Evolutionary conservation across 2,113 vertebrate genomes (phyloP).

Genomic region (Saimiri boliviensis): DNA sequence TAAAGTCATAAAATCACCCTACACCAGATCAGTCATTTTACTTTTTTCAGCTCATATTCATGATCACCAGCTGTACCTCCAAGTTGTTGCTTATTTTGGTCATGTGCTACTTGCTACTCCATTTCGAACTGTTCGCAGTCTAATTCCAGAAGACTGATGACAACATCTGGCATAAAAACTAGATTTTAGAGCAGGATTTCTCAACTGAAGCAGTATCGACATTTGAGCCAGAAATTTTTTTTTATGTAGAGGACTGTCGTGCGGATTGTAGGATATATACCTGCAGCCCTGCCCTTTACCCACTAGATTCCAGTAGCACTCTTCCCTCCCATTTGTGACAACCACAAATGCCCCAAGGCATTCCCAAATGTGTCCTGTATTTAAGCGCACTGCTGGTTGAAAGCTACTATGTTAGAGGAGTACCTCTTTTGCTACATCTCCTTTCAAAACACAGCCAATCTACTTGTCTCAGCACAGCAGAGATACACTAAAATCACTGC

Average conservation of each 20-base stretch:
- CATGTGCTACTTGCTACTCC: background rate
- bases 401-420: background rate
- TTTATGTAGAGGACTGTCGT: background rate
- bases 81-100: background rate
- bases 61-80: background rate
- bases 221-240: background rate
- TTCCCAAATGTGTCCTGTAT: background rate
- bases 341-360: background rate
- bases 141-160: background rate
- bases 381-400: background rate
- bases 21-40: background rate
- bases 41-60: background rate
- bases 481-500: background rate
- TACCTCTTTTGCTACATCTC: background rate
- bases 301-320: background rate
- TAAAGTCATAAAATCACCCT: background rate
- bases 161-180: background rate
- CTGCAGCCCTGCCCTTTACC: background rate
- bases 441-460: background rate
- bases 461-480: background rate
- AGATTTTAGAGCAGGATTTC: background rate
- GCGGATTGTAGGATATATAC: background rate
- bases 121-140: background rate
- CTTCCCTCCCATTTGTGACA: background rate
- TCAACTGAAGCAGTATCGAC: background rate